Conservation (phyloP, 2,888 invertebrate species). For the Lasioglossum malachurum region DNA sequence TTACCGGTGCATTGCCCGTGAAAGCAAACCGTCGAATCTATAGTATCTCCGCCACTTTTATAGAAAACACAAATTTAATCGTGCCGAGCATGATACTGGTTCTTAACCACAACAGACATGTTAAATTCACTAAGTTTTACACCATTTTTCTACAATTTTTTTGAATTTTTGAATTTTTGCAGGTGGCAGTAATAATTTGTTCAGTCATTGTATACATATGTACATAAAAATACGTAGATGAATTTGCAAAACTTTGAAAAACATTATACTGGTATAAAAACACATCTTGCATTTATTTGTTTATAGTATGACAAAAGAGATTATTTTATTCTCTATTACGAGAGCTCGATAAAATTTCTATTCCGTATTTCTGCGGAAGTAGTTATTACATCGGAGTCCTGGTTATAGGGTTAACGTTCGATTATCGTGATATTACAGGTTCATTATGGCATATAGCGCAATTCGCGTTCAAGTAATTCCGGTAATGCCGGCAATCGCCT, state of each 20-base stretch:
- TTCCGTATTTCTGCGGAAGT: neutral
- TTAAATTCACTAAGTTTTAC: neutral
- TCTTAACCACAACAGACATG: neutral
- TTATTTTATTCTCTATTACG: too few species aligned
- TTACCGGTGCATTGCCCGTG: neutral
- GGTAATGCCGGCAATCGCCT: slow-evolving; percentile 83
- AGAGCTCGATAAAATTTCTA: neutral
- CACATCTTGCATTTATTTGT: too few species aligned
- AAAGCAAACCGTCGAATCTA: slow-evolving; percentile 17
- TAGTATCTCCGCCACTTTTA: slow-evolving; percentile 2
- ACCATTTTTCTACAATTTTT: neutral
- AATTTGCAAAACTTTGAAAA: neutral
- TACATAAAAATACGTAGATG: neutral
- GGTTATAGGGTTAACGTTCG: slow-evolving; percentile 63
- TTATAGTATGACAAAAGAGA: too few species aligned
- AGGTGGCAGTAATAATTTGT: too few species aligned
- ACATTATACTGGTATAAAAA: too few species aligned
- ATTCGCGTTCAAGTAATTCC: slow-evolving; percentile 81
- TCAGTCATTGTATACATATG: too few species aligned
- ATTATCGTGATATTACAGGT: slow-evolving; percentile 77
- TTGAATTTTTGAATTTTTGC: neutral
- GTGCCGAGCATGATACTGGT: neutral
- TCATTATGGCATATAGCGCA: slow-evolving; percentile 76
- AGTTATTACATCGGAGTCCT: neutral
- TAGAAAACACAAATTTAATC: slow-evolving; percentile 9